phyloP scores from a whole-genome alignment of 2,888 invertebrate species.

The Drosophila mayaguana region DNA sequence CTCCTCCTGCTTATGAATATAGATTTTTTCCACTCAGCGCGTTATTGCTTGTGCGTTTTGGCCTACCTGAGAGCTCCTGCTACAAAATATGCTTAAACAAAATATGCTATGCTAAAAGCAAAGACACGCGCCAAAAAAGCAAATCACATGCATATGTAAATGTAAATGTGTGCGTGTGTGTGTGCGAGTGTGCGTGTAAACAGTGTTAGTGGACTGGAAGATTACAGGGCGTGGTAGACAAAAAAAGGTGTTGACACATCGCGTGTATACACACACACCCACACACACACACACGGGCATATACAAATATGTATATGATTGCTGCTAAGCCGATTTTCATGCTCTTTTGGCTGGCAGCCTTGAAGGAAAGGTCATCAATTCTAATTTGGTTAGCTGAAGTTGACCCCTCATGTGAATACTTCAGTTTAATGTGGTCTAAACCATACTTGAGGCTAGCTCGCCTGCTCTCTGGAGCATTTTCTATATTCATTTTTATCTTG shows the following conservation, averaged over 20 bases:
- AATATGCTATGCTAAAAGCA: constrained; percentile 58
- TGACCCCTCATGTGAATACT: constrained; percentile 18
- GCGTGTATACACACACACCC: constrained; percentile 41
- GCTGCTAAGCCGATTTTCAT: constrained; percentile 58
- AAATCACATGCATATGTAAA: constrained; percentile 47
- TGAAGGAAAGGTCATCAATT: constrained; percentile 67
- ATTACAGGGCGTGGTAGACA: constrained; percentile 50
- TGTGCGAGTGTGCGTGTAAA: constrained; percentile 24
- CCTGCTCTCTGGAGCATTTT: constrained; percentile 1
- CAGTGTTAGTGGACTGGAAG: constrained; percentile 42
- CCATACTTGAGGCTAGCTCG: constrained; percentile 7
- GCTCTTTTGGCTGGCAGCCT: constrained; percentile 16
- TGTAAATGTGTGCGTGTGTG: constrained; percentile 30
- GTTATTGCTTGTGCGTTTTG: constrained; percentile 33
- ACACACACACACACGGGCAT: not conserved
- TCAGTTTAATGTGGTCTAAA: not conserved
- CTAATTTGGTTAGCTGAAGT: constrained; percentile 54
- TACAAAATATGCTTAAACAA: constrained; percentile 20
- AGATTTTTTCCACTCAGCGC: constrained; percentile 62
- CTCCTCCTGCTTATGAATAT: constrained; percentile 62
- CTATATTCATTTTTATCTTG: not conserved
- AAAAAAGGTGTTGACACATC: constrained; percentile 75
- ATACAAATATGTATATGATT: constrained; percentile 46
- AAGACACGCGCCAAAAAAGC: constrained; percentile 41
- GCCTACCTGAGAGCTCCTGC: constrained; percentile 21